Conservation (phyloP, 2,797 vertebrate genomes). For the Lagodon rhomboides region DNA sequence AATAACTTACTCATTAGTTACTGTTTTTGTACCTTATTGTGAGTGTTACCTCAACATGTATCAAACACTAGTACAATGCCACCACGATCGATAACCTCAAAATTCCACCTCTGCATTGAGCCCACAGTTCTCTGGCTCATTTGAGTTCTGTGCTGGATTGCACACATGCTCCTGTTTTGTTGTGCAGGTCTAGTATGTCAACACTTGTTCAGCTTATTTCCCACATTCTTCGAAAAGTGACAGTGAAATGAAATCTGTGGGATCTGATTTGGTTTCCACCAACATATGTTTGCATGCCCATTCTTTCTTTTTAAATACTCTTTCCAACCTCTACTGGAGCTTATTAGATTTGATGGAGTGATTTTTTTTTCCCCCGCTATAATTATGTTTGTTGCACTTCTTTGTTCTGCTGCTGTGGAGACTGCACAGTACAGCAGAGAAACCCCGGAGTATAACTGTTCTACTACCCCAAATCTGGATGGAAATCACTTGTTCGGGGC, state of each 20-base stretch:
- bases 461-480: conserved; percentile 28
- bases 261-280: conserved; percentile 44
- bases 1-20: too few species aligned
- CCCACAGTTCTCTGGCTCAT: neutral
- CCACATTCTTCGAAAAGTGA: neutral
- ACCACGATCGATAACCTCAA: neutral
- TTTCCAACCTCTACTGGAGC: conserved; percentile 30
- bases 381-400: conserved; percentile 53
- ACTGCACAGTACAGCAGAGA: conserved; percentile 23
- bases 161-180: conserved; percentile 1
- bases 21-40: too few species aligned
- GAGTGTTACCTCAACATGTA: too few species aligned
- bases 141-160: neutral
- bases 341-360: conserved; percentile 48
- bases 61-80: neutral
- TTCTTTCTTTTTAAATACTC: conserved; percentile 44
- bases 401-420: conserved; percentile 38
- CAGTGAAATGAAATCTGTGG: conserved; percentile 32
- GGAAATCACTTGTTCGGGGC: conserved; percentile 20
- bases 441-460: conserved; percentile 18
- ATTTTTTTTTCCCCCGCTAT: conserved; percentile 34
- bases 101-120: neutral
- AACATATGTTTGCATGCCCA: conserved; percentile 19
- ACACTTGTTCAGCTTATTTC: neutral
- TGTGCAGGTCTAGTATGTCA: conserved; percentile 5